Conservation (phyloP, 2,888 invertebrate genomes). For the Psylliodes chrysocephalus region DNA sequence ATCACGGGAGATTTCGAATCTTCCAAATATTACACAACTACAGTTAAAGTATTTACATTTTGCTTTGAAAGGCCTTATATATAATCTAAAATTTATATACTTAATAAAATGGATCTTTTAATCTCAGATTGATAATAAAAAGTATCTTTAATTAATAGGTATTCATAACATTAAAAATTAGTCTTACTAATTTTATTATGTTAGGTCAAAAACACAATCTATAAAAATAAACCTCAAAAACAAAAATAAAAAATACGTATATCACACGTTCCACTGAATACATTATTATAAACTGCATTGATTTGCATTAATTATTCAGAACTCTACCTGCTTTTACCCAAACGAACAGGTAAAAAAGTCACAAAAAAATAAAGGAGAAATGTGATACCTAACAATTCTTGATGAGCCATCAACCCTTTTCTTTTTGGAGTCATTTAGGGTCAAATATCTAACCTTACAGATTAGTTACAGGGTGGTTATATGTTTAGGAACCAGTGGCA, state of each 20-base stretch:
- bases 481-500: background rate
- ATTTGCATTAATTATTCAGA: slow-evolving; percentile 38
- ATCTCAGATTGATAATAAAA: too few species aligned
- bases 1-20: too few species aligned
- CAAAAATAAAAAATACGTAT: slow-evolving; percentile 32
- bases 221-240: slow-evolving; percentile 25
- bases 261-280: slow-evolving; percentile 26
- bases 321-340: slow-evolving; percentile 39
- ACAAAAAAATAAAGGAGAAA: slow-evolving; percentile 32
- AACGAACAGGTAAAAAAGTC: slow-evolving; percentile 40
- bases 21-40: too few species aligned
- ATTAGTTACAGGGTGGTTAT: slow-evolving; percentile 19
- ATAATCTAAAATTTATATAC: too few species aligned
- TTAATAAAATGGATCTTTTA: too few species aligned
- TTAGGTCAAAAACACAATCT: background rate
- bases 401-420: slow-evolving; percentile 34
- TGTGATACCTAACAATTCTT: slow-evolving; percentile 31
- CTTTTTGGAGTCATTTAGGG: slow-evolving; percentile 32
- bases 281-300: slow-evolving; percentile 40
- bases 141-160: too few species aligned
- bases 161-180: too few species aligned
- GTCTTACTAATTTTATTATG: too few species aligned
- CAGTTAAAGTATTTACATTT: too few species aligned
- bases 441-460: slow-evolving; percentile 33
- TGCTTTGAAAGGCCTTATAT: too few species aligned